phyloP scores from a whole-genome alignment of 2,797 vertebrate genomes.

The Hapalemur alaotrensis region DNA sequence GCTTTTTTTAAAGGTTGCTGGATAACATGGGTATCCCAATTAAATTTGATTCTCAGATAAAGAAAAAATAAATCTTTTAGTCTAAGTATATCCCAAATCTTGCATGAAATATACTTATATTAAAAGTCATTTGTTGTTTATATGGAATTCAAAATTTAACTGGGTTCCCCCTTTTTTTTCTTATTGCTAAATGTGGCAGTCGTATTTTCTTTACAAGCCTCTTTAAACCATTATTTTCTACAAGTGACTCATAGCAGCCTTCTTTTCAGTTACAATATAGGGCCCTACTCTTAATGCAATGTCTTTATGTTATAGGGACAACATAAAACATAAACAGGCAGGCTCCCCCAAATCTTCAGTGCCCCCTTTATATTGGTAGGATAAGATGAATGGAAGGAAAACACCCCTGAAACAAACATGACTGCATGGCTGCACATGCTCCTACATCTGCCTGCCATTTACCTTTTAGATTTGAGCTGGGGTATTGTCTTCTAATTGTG shows the following conservation, averaged over 20 bases:
- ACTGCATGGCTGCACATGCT: background rate
- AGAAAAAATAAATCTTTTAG: background rate
- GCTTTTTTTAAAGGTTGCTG: background rate
- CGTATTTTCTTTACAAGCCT: background rate
- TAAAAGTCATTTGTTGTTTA: background rate
- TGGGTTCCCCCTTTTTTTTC: background rate
- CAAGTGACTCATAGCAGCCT: background rate
- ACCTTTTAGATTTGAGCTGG: background rate
- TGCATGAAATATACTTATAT: background rate
- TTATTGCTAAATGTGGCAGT: background rate
- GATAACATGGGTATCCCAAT: background rate
- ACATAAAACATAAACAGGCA: background rate
- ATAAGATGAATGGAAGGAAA: background rate
- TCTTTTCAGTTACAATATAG: background rate
- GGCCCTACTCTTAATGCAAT: background rate
- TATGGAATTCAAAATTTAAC: background rate
- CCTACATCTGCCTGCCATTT: background rate
- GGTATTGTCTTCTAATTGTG: background rate
- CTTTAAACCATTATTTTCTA: background rate
- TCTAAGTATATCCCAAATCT: background rate
- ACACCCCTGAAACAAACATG: background rate
- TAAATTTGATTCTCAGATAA: conserved; percentile 9
- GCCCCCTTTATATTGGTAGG: background rate
- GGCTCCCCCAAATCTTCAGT: background rate
- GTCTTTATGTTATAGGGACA: background rate